phyloP scores from a whole-genome alignment of 2,797 vertebrate species.

The Oreochromis grahami region DNA sequence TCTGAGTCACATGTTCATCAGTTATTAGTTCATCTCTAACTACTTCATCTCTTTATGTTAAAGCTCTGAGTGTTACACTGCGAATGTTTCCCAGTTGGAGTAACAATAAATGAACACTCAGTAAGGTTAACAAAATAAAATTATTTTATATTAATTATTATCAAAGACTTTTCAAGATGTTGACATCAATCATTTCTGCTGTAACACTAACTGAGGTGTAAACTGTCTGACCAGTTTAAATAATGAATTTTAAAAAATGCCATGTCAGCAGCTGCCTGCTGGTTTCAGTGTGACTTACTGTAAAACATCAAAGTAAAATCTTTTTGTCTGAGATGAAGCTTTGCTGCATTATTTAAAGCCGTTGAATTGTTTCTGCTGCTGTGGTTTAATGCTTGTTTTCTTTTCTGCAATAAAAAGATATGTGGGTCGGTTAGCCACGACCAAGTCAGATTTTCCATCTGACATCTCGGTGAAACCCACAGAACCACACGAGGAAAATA shows the following conservation, averaged over 20 bases:
- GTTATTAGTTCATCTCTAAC: background rate
- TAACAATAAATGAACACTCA: background rate
- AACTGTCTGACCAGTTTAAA: accelerated
- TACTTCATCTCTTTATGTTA: background rate
- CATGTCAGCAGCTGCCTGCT: accelerated
- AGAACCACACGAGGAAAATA: background rate
- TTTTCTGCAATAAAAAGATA: background rate
- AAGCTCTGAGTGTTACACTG: accelerated
- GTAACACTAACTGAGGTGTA: too few relatives aligned
- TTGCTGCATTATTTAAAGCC: background rate
- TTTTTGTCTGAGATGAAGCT: background rate
- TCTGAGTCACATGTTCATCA: background rate
- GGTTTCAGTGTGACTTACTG: background rate
- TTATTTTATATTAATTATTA: accelerated
- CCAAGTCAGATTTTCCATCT: background rate
- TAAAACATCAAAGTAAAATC: background rate
- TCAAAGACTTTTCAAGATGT: background rate
- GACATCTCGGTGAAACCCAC: background rate
- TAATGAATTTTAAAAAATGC: accelerated
- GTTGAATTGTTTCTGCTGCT: accelerated
- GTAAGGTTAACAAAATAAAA: background rate
- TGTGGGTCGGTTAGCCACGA: background rate
- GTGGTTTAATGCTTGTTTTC: background rate
- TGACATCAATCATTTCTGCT: too few relatives aligned
- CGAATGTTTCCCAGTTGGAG: background rate